Evolutionary conservation across 2,888 invertebrate species (phyloP), one percentile per base, ranked within the genome.

Genomic region (Philereme transversata): DNA sequence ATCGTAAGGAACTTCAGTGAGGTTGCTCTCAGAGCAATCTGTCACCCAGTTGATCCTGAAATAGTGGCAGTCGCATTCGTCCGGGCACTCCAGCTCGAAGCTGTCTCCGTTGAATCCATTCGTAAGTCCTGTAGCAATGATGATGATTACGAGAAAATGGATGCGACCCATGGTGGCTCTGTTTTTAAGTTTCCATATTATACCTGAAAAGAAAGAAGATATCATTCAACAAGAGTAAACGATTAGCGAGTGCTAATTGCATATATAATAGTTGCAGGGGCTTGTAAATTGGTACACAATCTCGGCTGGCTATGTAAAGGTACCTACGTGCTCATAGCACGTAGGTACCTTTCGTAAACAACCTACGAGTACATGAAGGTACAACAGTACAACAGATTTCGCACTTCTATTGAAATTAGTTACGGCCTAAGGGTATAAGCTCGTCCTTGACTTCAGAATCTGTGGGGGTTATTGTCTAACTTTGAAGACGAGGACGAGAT

Each of bases 41-140:
- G 95, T 95, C 73, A 96, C 95, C 95, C 95, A 96, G 86, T 96
- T 95, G 75, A 95, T 94, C 64, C 95, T 93, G 84, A 95, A 95
- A 84, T 95, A 96, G 88, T 96, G 95, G 76, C 96, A 96, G 77
- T 95, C 95, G 78, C 96, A 96, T 72, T 95, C 95, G 68, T 94
- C 95, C 0, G 96, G 96, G 71, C 96, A 96, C 77, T 95, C 95
- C 75, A 95, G 84, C 74, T 95, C 95, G 68, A 93, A 93, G 73
- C 94, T 90, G 72, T 95, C 95, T 54, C 95, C 94, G 72, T 95
- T 94, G 72, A 94, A 93, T 10, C 84, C 84, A 60, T 79, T 68
- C 9, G 81, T 78, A 43, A 78, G 58, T 11, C 81, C 77, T n/a
- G 80, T 75, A 38, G 82, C 74, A 43, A 86, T 65, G 34, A 88